Percentiles rank a stretch among this genome's conserved stretches.
Evolutionary conservation across 2,888 invertebrate genomes (phyloP).

Genomic region (Drosophila nr. fundita): DNA sequence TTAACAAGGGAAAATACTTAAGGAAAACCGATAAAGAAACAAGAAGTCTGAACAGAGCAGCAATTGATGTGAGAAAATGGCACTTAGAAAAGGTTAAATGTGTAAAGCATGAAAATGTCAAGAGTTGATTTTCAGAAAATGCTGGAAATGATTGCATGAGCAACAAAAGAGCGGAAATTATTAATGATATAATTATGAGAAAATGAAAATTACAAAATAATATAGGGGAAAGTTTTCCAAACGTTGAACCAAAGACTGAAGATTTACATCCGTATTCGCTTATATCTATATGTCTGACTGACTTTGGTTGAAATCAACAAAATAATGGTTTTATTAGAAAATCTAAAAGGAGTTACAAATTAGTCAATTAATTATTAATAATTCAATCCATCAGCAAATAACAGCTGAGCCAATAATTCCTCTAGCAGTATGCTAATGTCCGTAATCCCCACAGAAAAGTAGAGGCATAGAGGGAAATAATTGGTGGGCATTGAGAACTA

Average conservation of each 20-base stretch:
- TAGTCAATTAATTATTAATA: not conserved
- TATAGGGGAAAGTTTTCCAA: not conserved
- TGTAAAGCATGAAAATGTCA: not conserved
- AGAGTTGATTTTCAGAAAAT: not conserved
- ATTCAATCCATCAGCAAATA: not conserved
- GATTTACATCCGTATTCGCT: not conserved
- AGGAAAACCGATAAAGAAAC: slow-evolving; percentile 11
- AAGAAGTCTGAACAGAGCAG: slow-evolving; percentile 15
- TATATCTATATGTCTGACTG: not conserved
- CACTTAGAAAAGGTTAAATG: slow-evolving; percentile 1
- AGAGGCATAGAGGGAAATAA: not conserved
- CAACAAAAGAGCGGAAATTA: not conserved
- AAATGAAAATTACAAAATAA: not conserved
- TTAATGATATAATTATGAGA: slow-evolving; percentile 3
- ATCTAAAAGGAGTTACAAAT: not conserved
- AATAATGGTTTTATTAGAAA: not conserved
- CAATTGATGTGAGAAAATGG: slow-evolving; percentile 29
- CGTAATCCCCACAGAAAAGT: slow-evolving; percentile 1
- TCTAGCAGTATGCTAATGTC: slow-evolving; percentile 4
- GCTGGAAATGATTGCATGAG: not conserved
- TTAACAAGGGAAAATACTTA: slow-evolving; percentile 43
- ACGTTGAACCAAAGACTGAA: not conserved
- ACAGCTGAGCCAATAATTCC: slow-evolving; percentile 21
- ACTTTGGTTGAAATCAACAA: not conserved
- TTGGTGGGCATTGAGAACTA: slow-evolving; percentile 6